phyloP scores from a whole-genome alignment of 2,113 vertebrate species.

The Grus americana region DNA sequence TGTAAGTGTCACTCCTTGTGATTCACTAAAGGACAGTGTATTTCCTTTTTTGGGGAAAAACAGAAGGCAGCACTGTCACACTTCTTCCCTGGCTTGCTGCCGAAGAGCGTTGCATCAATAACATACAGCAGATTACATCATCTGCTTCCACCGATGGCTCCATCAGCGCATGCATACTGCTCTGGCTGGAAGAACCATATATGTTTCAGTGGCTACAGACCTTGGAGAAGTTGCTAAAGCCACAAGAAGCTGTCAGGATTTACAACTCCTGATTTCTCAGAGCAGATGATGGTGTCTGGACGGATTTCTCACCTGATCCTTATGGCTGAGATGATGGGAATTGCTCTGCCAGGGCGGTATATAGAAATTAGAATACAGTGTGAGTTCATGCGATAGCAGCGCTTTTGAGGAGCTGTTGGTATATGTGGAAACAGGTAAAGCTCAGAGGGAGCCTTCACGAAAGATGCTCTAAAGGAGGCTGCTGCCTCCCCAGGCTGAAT shows the following conservation, averaged over 20 bases:
- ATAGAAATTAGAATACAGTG: rapidly evolving
- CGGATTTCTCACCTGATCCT: background rate
- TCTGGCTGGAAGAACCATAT: rapidly evolving
- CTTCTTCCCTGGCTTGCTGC: background rate
- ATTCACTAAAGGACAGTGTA: background rate
- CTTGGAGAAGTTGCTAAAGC: background rate
- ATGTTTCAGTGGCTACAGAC: rapidly evolving
- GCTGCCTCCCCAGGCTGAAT: background rate
- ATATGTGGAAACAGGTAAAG: rapidly evolving
- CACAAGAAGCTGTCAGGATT: background rate
- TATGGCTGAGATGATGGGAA: background rate
- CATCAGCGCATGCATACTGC: rapidly evolving
- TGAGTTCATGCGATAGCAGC: rapidly evolving
- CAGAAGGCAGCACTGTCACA: background rate
- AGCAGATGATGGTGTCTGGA: background rate
- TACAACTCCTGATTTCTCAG: background rate
- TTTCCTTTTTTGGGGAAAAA: background rate
- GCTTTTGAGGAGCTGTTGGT: background rate
- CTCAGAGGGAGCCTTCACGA: background rate
- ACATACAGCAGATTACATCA: background rate
- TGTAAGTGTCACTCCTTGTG: background rate
- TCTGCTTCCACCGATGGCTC: background rate
- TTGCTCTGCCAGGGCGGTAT: background rate
- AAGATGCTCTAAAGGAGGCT: background rate
- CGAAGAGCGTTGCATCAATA: background rate